phyloP scores from a whole-genome alignment of 2,797 vertebrate species.

The Halcyon smyrnensis region DNA sequence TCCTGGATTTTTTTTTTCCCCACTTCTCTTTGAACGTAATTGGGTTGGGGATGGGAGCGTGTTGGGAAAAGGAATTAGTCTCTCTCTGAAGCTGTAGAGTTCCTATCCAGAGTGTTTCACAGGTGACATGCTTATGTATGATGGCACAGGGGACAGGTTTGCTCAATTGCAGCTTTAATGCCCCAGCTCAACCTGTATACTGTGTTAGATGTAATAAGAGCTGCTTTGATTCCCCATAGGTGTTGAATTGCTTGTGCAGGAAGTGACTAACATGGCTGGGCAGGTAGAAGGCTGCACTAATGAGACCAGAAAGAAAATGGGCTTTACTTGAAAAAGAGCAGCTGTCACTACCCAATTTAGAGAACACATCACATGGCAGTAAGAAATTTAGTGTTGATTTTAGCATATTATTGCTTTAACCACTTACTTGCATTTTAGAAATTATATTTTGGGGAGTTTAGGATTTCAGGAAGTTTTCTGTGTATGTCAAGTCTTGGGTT shows the following conservation, averaged over 20 bases:
- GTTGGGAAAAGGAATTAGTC: background rate
- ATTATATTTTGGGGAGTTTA: accelerated
- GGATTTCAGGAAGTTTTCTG: background rate
- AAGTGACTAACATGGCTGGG: background rate
- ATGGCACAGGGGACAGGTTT: background rate
- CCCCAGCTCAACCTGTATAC: background rate
- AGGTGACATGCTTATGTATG: background rate
- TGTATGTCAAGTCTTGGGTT: background rate
- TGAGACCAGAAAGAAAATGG: background rate
- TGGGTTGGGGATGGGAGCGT: accelerated
- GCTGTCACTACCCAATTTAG: background rate
- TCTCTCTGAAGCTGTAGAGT: background rate
- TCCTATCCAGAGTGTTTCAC: background rate
- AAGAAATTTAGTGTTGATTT: background rate
- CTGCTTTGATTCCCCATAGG: background rate
- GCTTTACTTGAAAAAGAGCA: background rate
- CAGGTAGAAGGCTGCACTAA: background rate
- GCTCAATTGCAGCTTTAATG: background rate
- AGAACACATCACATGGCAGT: background rate
- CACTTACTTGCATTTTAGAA: background rate
- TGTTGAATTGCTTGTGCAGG: background rate
- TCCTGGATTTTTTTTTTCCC: background rate
- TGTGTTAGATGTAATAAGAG: background rate
- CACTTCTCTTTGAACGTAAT: background rate
- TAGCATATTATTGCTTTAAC: background rate